phyloP scores from a whole-genome alignment of 2,113 vertebrate species.

The Psilopogon haemacephalus region DNA sequence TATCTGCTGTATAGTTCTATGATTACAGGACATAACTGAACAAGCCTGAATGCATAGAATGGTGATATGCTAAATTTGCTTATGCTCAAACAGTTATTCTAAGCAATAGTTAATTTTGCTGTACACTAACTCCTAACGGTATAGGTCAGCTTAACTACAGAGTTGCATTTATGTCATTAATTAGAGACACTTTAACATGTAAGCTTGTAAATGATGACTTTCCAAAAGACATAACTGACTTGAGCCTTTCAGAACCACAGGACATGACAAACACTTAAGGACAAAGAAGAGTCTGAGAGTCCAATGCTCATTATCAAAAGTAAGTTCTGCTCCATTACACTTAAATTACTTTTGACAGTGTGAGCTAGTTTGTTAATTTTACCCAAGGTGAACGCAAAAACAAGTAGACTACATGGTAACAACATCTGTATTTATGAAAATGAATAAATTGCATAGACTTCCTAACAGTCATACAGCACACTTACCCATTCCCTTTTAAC shows the following conservation, averaged over 20 bases:
- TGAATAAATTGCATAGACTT: conserved; percentile 24
- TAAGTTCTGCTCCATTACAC: neutral
- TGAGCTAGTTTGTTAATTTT: neutral
- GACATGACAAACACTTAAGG: neutral
- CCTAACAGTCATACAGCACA: conserved; percentile 63
- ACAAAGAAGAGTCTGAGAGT: neutral
- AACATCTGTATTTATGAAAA: neutral
- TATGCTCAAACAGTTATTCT: neutral
- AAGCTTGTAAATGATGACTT: neutral
- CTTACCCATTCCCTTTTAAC: conserved; percentile 96
- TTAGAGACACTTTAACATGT: neutral
- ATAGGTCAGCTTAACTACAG: neutral
- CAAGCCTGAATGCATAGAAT: neutral
- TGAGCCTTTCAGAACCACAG: neutral
- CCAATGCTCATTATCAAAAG: conserved; percentile 24
- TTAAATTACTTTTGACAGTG: neutral
- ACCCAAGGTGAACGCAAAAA: neutral
- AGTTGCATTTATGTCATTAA: neutral
- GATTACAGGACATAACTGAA: neutral
- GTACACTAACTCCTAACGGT: neutral
- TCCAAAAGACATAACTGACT: neutral
- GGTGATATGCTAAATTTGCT: neutral
- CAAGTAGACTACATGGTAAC: neutral
- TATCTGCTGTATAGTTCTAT: neutral
- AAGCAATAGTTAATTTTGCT: neutral